Base-by-base conservation (phyloP, 92 coral and sea anemone species). In the Zoanthus sansibaricus region DNA sequence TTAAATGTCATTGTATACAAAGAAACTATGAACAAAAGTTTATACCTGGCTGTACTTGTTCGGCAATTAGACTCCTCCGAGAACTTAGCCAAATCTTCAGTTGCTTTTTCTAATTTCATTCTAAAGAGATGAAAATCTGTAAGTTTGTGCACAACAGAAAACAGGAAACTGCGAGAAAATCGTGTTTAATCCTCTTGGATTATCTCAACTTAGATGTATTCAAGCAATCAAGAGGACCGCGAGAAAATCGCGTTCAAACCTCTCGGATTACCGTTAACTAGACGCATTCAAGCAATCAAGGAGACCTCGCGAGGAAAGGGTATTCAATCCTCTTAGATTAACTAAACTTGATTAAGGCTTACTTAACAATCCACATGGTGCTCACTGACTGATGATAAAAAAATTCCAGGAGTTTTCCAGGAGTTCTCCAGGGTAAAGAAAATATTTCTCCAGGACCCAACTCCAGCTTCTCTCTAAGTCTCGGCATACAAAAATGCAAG, bases 71-170 rank as follows among this genome's bases (percentile, higher is more conserved):
- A 12, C 33, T 75, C 79, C n/a, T 10, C 79, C 11, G 79, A 75
- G 49, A 20, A 48, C 79, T 62, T 75, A 64, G 79, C 30, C 9
- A 75, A 51, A 20, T 75, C 79, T 48, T 49, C 79, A 48, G 56
- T 47, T 21, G 79, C 25, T 75, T 75, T 75, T 75, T 75, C 79
- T 21, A 75, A 48, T 30, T 75, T 52, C 37, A 75, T 21, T 56
- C 79, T 75, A 13, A 20, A 49, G 10, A 49, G 3, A 7, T 49
- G 55, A 75, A 25, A 17, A 49, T 44, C 74, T 20, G 16, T 4
- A 30, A 69, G 46, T 30, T 6, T 30, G 16, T 9, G 14, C 16
- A 13, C 14, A 56, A 56, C 3, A 56, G 14, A 10, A n/a, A n/a
- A n/a, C n/a, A 5, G 12, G 54, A 2, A 7, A 2, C 12, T 49